Conservation (phyloP, 2,797 vertebrate genomes). For the Limnodromus scolopaceus region DNA sequence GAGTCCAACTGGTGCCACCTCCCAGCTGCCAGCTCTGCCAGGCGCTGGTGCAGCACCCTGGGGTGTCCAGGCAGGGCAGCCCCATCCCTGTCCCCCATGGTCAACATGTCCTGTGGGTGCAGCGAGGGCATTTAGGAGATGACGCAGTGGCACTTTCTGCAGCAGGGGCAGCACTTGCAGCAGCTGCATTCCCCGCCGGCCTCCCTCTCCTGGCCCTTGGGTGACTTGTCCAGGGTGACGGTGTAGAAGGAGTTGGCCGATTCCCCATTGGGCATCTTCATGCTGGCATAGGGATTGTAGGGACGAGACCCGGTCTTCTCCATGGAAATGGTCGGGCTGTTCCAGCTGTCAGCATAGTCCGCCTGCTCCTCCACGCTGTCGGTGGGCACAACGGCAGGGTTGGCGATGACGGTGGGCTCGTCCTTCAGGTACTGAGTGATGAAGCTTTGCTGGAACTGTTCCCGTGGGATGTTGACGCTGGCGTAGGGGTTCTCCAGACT, state of each 20-base stretch:
- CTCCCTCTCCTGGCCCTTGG: slow-evolving; percentile 44
- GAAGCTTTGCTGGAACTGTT: slow-evolving; percentile 81
- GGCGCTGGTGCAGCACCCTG: accelerated
- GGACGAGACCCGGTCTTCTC: slow-evolving; percentile 62
- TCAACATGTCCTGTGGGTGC: accelerated
- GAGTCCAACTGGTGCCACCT: not conserved
- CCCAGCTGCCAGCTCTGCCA: not conserved
- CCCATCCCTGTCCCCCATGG: accelerated
- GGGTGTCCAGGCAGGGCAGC: not conserved
- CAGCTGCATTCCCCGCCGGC: slow-evolving; percentile 68
- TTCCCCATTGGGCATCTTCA: slow-evolving; percentile 38
- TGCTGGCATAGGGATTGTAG: slow-evolving; percentile 70
- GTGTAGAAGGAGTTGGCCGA: slow-evolving; percentile 50
- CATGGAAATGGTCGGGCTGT: not conserved
- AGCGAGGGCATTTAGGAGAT: slow-evolving; percentile 41
- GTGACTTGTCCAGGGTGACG: slow-evolving; percentile 44
- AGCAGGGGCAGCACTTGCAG: slow-evolving; percentile 50
- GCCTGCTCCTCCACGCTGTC: not conserved
- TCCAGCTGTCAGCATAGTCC: not conserved
- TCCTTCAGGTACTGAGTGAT: slow-evolving; percentile 65
- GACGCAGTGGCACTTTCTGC: slow-evolving; percentile 68
- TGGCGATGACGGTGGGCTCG: slow-evolving; percentile 77
- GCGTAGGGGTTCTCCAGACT: slow-evolving; percentile 86
- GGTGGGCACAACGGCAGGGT: slow-evolving; percentile 56
- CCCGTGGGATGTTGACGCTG: slow-evolving; percentile 83